Base-by-base conservation (phyloP, 2,888 invertebrate species). In the Pristionchus japonicus region DNA sequence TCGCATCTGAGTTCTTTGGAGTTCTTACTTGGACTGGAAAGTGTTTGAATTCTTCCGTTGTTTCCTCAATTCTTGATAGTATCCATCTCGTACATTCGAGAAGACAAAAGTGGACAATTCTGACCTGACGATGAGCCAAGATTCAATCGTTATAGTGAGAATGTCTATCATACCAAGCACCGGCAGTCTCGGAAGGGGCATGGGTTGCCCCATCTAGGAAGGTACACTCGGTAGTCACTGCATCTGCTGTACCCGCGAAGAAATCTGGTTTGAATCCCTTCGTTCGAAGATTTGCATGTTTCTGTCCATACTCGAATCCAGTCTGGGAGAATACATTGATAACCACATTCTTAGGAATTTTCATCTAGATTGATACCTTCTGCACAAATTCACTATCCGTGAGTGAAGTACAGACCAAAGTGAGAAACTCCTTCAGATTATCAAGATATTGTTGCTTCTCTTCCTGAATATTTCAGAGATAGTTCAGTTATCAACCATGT, bases 161-260 rank as follows among this genome's bases (percentile, higher is more conserved):
- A n/a, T n/a, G n/a, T n/a, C n/a, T n/a, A n/a, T n/a, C n/a, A 57
- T n/a, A 91, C 93, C 93, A 93, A 15, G 93, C 91, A n/a, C 91
- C 89, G n/a, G 92, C 91, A 4, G 92, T 92, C 61, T 93, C 93
- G 40, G 90, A 91, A 3, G 92, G 88, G 40, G 90, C 89, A 89
- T 93, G 93, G 3, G 92, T 90, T 9, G 93, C 93, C 82, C 89
- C 90, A 89, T 93, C 93, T 20, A 93, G 88, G 80, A 93, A 93
- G 15, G 92, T 91, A 88, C 93, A 93, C 88, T 93, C 93, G 20
- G 93, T 93, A 57, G 93, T 92, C 77, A 93, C 91, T 23, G 92
- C 92, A 89, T 93, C 92, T 27, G 93, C 93, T 13, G 91, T 92
- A 77, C 90, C 89, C n/a, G 91, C 92, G 86, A 93, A 93, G 89